phyloP scores from a whole-genome alignment of 2,888 invertebrate species.

The Physocephala rufipes region DNA sequence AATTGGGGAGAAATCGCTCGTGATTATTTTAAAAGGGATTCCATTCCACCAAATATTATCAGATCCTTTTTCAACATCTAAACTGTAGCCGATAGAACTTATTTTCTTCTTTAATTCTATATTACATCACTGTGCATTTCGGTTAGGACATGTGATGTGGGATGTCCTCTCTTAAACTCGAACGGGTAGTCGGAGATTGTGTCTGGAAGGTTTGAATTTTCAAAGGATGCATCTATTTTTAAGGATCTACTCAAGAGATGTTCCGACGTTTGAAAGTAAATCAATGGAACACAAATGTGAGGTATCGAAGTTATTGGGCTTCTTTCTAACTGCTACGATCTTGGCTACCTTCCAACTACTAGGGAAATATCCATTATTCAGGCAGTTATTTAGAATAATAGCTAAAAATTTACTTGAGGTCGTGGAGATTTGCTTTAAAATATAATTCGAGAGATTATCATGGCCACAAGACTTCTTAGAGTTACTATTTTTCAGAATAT shows the following conservation, averaged over 20 bases:
- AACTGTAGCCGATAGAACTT: background rate
- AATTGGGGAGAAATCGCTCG: background rate
- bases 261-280: conserved; percentile 31
- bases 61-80: conserved; percentile 32
- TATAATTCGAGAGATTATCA: conserved; percentile 24
- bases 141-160: background rate
- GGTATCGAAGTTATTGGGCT: background rate
- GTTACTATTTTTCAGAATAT: too few relatives aligned
- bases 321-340: too few relatives aligned
- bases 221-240: too few relatives aligned
- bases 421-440: conserved; percentile 17
- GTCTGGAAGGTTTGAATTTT: background rate
- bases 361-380: too few relatives aligned
- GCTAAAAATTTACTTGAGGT: background rate
- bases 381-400: too few relatives aligned
- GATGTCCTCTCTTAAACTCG: too few relatives aligned
- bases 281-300: conserved; percentile 28
- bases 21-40: conserved; percentile 21
- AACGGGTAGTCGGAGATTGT: background rate
- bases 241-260: conserved; percentile 20
- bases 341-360: too few relatives aligned
- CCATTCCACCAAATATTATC: conserved; percentile 31
- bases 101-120: conserved; percentile 18
- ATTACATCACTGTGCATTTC: conserved; percentile 38
- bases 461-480: too few relatives aligned